These are phyloP conservation scores for Fragum sueziense DNA, from an alignment of 2,888 invertebrate species.

Conservation along the genomic window DNA sequence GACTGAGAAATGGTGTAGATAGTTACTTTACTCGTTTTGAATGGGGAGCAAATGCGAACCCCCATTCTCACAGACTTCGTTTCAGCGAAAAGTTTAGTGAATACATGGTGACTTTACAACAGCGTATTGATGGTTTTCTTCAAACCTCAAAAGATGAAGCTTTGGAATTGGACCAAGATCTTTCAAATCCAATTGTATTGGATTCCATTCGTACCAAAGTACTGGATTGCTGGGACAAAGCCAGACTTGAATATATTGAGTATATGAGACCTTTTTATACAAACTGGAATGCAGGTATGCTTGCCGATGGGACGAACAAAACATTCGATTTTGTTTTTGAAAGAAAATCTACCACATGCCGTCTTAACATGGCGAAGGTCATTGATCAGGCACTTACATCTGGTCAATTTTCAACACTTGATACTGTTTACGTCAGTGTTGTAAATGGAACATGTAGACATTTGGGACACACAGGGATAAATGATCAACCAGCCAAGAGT, in stretches of 20 bases:
- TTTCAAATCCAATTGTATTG: background rate
- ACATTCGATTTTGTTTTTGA: constrained; percentile 7
- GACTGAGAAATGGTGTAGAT: background rate
- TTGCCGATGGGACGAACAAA: background rate
- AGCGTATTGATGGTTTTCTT: background rate
- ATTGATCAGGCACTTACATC: background rate
- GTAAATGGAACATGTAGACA: constrained; percentile 3
- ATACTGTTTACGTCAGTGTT: background rate
- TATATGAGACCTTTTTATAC: too few species aligned
- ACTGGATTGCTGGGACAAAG: too few species aligned
- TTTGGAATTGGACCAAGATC: background rate
- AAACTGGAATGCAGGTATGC: background rate
- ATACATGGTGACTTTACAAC: background rate
- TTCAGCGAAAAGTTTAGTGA: too few species aligned
- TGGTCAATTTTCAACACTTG: background rate
- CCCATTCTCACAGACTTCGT: background rate
- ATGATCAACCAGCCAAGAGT: background rate
- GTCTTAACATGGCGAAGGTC: background rate
- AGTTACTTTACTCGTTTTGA: constrained; percentile 3
- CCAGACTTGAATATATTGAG: background rate
- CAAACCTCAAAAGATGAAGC: background rate
- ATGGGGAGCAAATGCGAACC: background rate
- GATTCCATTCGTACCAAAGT: background rate
- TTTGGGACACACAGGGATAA: background rate
- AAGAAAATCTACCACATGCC: background rate